phyloP scores from a whole-genome alignment of 2,113 vertebrate genomes.

The Paratilapia polleni region DNA sequence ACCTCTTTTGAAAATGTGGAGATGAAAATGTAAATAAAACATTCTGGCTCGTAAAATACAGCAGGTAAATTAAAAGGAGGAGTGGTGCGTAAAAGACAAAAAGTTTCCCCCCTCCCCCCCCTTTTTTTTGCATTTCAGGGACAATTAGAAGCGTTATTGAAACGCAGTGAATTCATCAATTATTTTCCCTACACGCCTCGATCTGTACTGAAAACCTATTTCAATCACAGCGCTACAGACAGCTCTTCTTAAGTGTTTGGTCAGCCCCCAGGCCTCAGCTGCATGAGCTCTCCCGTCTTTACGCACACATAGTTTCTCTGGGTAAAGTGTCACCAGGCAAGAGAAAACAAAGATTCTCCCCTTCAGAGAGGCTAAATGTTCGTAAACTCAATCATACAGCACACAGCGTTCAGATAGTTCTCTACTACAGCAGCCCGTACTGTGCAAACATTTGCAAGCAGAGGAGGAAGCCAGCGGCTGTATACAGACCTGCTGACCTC shows the following conservation, averaged over 20 bases:
- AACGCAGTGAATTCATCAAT: not conserved
- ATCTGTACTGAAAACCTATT: not conserved
- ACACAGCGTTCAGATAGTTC: no score
- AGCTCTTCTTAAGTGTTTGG: not conserved
- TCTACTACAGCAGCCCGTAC: not conserved
- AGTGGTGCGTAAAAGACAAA: not conserved
- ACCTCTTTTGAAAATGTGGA: not conserved
- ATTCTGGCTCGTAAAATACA: not conserved
- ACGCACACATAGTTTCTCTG: slow-evolving; percentile 24
- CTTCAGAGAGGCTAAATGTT: not conserved
- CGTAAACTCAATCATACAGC: not conserved
- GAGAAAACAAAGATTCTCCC: not conserved
- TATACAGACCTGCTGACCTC: slow-evolving; percentile 74
- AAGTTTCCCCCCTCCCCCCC: no score
- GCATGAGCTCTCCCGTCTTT: slow-evolving; percentile 42
- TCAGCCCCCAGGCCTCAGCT: not conserved
- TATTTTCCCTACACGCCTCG: not conserved
- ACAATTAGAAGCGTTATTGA: not conserved
- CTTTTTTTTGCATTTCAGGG: not conserved
- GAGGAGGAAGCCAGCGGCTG: slow-evolving; percentile 11
- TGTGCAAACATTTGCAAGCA: not conserved
- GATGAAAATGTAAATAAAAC: not conserved
- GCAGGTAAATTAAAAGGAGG: not conserved
- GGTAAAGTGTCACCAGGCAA: slow-evolving; percentile 12
- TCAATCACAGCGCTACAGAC: not conserved